These are phyloP conservation scores for Drosophila lacicola DNA, from an alignment of 2,888 invertebrate species.

Conservation along the genomic window DNA sequence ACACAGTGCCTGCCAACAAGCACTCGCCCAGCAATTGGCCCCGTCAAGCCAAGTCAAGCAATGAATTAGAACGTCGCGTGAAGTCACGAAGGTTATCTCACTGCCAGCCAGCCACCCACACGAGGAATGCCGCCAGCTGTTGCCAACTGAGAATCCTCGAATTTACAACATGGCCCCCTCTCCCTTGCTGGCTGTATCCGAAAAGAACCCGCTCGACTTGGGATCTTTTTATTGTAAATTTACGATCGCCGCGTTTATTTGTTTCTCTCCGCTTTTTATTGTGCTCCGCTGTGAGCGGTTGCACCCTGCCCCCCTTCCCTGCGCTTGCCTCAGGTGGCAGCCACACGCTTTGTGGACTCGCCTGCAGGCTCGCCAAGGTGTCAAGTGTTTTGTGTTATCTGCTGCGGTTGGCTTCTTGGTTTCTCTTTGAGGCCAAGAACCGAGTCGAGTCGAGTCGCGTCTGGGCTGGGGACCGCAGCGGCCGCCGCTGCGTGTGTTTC, in stretches of 20 bases:
- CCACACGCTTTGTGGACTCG: slow-evolving; percentile 41
- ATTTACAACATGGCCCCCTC: slow-evolving; percentile 61
- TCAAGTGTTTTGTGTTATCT: slow-evolving; percentile 73
- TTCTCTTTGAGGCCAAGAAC: slow-evolving; percentile 42
- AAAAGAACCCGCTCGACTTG: slow-evolving; percentile 5
- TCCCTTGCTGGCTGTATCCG: background rate
- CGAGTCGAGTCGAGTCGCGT: background rate
- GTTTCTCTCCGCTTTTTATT: slow-evolving; percentile 52
- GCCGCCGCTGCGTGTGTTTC: slow-evolving; percentile 59
- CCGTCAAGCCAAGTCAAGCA: too few relatives aligned
- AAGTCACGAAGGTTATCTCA: slow-evolving; percentile 2
- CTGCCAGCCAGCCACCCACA: slow-evolving; percentile 36
- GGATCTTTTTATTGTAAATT: slow-evolving; percentile 64
- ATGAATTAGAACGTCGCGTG: background rate
- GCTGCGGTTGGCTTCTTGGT: slow-evolving; percentile 69
- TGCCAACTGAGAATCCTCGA: slow-evolving; percentile 73
- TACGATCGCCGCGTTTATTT: slow-evolving; percentile 69
- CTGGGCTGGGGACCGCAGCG: slow-evolving; percentile 16
- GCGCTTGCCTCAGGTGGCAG: slow-evolving; percentile 27
- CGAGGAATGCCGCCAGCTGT: slow-evolving; percentile 60
- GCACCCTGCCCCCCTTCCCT: too few relatives aligned
- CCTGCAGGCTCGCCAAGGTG: slow-evolving; percentile 62
- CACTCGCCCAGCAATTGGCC: background rate
- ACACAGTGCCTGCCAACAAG: slow-evolving; percentile 28
- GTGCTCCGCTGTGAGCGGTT: slow-evolving; percentile 9